These are phyloP conservation scores for Phrynocephalus versicolor DNA, from an alignment of 2,113 vertebrate genomes.

Conservation along the genomic window DNA sequence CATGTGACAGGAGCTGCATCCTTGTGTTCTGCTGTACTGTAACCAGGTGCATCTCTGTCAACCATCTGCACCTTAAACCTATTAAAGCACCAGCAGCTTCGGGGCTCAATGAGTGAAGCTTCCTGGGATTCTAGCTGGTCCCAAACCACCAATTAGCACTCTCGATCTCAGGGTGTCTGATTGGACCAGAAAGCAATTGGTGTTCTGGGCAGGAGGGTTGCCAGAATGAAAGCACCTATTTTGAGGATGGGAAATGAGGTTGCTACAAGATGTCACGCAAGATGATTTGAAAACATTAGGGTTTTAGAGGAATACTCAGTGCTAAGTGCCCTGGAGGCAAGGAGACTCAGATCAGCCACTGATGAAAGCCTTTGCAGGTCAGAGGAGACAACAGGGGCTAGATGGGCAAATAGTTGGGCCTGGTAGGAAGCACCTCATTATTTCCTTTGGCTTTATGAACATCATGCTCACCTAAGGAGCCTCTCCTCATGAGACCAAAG, in stretches of 20 bases:
- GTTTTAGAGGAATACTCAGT: no score
- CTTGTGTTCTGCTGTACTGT: no score
- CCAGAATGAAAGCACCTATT: slow-evolving; percentile 33
- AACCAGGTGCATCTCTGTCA: neutral
- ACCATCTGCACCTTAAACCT: no score
- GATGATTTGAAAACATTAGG: neutral
- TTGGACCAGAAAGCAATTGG: no score
- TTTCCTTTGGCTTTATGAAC: no score
- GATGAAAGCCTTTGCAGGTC: neutral
- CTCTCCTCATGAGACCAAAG: neutral
- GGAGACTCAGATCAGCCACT: neutral
- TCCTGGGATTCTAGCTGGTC: no score
- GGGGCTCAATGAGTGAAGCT: no score
- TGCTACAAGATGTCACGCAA: neutral
- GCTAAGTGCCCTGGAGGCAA: neutral
- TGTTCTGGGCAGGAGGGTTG: no score
- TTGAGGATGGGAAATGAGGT: neutral
- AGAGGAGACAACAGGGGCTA: neutral
- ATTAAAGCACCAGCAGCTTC: no score
- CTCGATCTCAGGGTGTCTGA: no score
- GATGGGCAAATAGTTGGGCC: neutral
- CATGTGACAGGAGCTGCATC: neutral
- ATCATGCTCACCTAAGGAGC: neutral
- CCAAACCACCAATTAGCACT: no score
- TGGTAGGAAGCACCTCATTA: neutral